Percentiles rank a stretch among this genome's conserved stretches.
Evolutionary conservation across 2,797 vertebrate genomes (phyloP).

Genomic region (Lemur catta): DNA sequence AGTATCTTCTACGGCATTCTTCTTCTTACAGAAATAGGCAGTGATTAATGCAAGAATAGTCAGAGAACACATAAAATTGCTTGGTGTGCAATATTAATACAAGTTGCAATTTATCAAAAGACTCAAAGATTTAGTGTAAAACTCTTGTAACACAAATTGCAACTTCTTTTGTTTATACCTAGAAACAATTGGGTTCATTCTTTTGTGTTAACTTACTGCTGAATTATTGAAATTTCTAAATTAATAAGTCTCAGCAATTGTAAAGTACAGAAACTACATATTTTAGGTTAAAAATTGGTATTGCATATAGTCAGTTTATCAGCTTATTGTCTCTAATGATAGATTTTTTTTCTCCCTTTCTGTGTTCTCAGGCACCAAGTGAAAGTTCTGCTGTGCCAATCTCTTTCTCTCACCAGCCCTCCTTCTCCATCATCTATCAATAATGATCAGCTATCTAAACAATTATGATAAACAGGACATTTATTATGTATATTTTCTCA

Average conservation of each 20-base stretch:
- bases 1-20: neutral
- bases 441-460: neutral
- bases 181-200: neutral
- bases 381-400: neutral
- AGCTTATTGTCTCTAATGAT: neutral
- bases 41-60: neutral
- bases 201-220: neutral
- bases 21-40: neutral
- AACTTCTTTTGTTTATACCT: neutral
- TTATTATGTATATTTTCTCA: neutral
- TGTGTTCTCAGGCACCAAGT: neutral
- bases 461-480: neutral
- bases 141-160: neutral
- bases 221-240: neutral
- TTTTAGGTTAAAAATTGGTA: neutral
- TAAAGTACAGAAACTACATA: neutral
- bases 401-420: neutral
- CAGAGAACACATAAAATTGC: neutral
- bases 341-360: neutral
- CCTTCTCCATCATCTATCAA: neutral
- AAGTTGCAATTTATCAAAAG: neutral
- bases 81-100: neutral
- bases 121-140: neutral
- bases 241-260: neutral
- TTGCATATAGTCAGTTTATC: neutral